Percentiles rank a stretch among this genome's conserved stretches.
Conservation (phyloP, 2,888 invertebrate species). For the Cryptosula pallasiana region DNA sequence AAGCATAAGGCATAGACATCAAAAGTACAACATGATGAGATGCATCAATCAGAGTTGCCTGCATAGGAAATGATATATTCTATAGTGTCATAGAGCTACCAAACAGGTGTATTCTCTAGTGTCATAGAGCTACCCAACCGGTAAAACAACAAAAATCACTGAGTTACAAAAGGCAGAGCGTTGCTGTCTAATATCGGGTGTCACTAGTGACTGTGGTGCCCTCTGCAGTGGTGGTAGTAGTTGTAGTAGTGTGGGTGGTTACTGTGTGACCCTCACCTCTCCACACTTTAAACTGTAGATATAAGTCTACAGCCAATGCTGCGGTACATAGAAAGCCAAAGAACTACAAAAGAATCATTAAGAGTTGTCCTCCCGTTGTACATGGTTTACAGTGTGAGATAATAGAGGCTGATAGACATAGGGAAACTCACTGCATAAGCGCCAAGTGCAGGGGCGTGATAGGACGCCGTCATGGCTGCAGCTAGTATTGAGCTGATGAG, state of each 20-base stretch:
- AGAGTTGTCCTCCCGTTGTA: no score
- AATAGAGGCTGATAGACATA: background rate
- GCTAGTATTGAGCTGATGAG: constrained; percentile 41
- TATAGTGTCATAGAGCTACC: no score
- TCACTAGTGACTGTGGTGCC: constrained; percentile 30
- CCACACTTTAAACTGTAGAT: constrained; percentile 44
- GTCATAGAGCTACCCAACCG: no score
- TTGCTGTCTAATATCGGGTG: background rate
- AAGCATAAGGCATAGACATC: no score
- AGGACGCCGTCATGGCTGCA: constrained; percentile 30
- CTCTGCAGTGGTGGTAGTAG: constrained; percentile 38
- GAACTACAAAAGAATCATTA: constrained; percentile 39
- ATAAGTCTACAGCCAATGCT: constrained; percentile 41
- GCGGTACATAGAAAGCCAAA: constrained; percentile 44
- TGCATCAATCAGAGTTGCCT: no score
- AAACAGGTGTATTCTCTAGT: no score
- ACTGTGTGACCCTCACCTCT: constrained; percentile 27
- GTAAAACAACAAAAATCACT: no score
- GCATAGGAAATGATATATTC: no score
- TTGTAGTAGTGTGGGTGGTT: constrained; percentile 32
- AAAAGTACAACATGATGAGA: no score
- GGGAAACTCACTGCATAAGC: background rate
- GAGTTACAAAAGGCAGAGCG: no score
- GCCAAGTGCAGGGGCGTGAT: background rate
- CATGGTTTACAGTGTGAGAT: background rate